Percentiles rank a stretch among this genome's conserved stretches.
phyloP scores from a whole-genome alignment of 2,888 invertebrate genomes.

The Lasiommata megera region DNA sequence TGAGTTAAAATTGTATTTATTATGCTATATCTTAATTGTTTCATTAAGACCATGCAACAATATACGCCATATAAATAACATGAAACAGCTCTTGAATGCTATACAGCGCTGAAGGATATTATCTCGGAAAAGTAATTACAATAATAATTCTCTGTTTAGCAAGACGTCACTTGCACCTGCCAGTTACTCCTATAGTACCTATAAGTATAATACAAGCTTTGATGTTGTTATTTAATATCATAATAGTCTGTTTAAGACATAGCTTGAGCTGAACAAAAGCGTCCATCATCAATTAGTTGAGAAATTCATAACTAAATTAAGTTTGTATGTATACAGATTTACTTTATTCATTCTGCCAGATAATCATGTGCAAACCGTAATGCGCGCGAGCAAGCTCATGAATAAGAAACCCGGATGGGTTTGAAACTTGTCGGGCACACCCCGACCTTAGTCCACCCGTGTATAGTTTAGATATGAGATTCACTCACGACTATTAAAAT shows the following conservation, averaged over 20 bases:
- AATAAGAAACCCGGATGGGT: too few relatives aligned
- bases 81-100: background rate
- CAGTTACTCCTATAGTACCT: background rate
- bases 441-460: too few relatives aligned
- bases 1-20: too few relatives aligned
- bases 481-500: too few relatives aligned
- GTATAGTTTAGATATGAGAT: too few relatives aligned
- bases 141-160: constrained; percentile 1
- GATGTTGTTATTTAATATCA: background rate
- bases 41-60: background rate
- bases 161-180: background rate
- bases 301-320: too few relatives aligned
- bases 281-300: background rate
- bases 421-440: too few relatives aligned
- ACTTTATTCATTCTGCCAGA: too few relatives aligned
- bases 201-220: background rate
- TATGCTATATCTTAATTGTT: background rate
- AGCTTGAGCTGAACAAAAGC: background rate
- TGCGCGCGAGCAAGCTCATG: too few relatives aligned
- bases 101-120: background rate
- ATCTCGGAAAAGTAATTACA: constrained; percentile 6
- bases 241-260: background rate
- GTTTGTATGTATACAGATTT: too few relatives aligned
- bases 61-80: background rate
- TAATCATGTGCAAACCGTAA: too few relatives aligned